phyloP scores from a whole-genome alignment of 1,140 invertebrate species.

The Brachionus asplanchnoidis region DNA sequence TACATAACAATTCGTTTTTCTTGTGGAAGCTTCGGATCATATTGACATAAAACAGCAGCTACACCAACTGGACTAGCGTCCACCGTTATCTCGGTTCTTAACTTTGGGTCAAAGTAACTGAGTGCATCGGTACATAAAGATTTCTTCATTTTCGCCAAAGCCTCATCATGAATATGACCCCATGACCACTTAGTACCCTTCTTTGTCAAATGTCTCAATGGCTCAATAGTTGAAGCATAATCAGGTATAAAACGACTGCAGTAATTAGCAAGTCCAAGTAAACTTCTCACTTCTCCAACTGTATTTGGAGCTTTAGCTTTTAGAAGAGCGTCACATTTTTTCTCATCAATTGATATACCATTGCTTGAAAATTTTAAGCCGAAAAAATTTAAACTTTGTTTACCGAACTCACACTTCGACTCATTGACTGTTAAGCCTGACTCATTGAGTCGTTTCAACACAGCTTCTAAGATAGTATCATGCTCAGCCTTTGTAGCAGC shows the following conservation, averaged over 20 bases:
- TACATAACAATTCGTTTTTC: constrained; percentile 34
- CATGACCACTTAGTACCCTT: constrained; percentile 22
- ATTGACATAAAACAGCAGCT: constrained; percentile 57
- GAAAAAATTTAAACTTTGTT: no score
- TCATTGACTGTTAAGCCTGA: no score
- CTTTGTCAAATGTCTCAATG: constrained; percentile 44
- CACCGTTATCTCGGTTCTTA: not conserved
- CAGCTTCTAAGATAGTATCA: no score
- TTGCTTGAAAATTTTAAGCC: no score
- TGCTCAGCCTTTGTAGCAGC: no score
- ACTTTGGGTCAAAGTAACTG: not conserved
- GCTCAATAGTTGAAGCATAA: constrained; percentile 47
- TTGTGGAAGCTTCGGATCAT: constrained; percentile 42
- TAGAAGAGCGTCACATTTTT: not conserved
- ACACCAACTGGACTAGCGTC: constrained; percentile 52
- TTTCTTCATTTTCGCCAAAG: not conserved
- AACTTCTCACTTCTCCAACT: constrained; percentile 43
- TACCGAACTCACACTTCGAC: no score
- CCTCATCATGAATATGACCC: not conserved
- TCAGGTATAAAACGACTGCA: constrained; percentile 53
- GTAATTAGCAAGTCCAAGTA: constrained; percentile 49
- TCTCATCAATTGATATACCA: not conserved
- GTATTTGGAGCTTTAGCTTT: constrained; percentile 15
- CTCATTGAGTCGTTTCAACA: no score
- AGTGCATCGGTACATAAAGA: not conserved